Conservation (phyloP, 2,888 invertebrate genomes). For the Hyppa rectilinea region DNA sequence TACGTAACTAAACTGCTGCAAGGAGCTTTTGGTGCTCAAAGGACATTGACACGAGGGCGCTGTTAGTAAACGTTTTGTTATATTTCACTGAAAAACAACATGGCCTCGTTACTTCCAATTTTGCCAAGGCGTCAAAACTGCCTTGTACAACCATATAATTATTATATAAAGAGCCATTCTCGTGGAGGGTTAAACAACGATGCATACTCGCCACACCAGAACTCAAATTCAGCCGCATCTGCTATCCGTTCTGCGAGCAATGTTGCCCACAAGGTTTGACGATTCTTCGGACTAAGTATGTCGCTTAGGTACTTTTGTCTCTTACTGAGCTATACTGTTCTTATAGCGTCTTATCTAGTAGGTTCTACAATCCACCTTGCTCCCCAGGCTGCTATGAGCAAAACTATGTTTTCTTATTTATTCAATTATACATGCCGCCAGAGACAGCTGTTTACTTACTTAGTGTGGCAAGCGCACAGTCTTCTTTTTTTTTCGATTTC, state of each 20-base stretch:
- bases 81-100: background rate
- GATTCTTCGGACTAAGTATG: background rate
- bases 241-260: background rate
- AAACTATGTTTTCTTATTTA: background rate
- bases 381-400: background rate
- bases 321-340: background rate
- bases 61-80: background rate
- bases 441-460: background rate
- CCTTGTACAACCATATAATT: background rate
- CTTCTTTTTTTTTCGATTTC: too few relatives aligned
- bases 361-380: background rate
- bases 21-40: background rate
- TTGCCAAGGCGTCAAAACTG: too few relatives aligned
- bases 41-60: background rate
- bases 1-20: slow-evolving; percentile 47
- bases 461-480: background rate
- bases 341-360: background rate
- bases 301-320: background rate
- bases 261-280: background rate
- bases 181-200: too few relatives aligned
- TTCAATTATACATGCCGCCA: slow-evolving; percentile 19
- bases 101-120: background rate
- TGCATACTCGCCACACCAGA: background rate
- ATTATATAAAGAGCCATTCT: background rate
- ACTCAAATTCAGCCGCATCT: background rate